Evolutionary conservation across 2,888 invertebrate genomes (phyloP), one percentile per base, ranked within the genome.

Genomic region (Hirtodrosophila cameraria): DNA sequence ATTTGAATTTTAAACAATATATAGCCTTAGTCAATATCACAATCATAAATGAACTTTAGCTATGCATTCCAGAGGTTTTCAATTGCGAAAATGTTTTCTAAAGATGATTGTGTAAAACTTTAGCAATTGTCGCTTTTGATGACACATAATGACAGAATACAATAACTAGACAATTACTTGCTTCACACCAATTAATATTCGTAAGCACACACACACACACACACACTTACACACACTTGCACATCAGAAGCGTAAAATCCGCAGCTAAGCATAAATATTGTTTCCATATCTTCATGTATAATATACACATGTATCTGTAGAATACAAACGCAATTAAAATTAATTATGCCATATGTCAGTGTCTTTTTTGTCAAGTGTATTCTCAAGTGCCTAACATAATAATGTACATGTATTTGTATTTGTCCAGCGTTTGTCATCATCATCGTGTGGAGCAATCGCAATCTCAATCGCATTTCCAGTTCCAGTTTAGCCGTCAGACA

Each of bases 271-370:
- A 72, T 61, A 60, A 57, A 39, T 35, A 27, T 28, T 53, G 50
- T 30, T 4, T 11, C 31, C 31, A 62, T 27, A 33, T 15, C 6
- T 39, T 36, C 13, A 31, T 31, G 27, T 25, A 16, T 23, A 20
- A 13, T 30, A n/a, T 13, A 11, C 4, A 13, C 25, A 23, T 30
- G 36, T 57, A 35, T 66, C 23, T 43, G 50, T 50, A 35, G 20
- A 49, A 66, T 60, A 45, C 50, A 65, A 60, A 38, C 46, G 57
- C 61, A 83, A 77, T 80, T 80, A 77, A 83, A 74, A 58, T 76
- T 76, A 80, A 83, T 80, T 80, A 80, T 83, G 77, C 66, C 72
- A 69, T 75, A 60, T 60, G 79, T 65, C 42, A n/a, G n/a, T n/a
- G n/a, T n/a, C n/a, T n/a, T 70, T 67, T 75, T 68, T 50, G 67